phyloP scores from a whole-genome alignment of 2,797 vertebrate species.

The Tapirus indicus region DNA sequence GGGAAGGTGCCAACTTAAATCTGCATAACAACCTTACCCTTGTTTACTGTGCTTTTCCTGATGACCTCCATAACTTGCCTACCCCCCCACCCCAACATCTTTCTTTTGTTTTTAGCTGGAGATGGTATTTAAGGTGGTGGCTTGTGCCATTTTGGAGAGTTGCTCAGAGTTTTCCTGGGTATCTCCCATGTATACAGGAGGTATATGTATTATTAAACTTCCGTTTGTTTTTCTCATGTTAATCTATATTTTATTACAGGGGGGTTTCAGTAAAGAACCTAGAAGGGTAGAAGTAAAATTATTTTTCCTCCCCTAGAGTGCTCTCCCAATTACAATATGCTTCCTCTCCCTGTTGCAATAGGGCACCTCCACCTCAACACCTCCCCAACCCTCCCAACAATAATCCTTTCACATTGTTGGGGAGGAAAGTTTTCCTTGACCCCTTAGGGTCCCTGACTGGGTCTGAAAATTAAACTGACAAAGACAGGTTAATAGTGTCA shows the following conservation, averaged over 20 bases:
- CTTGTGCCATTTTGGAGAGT: not conserved
- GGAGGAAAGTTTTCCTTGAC: not conserved
- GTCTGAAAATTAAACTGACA: not conserved
- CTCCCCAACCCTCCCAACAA: not conserved
- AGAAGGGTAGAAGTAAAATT: not conserved
- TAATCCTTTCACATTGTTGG: not conserved
- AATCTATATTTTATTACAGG: not conserved
- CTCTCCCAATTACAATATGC: not conserved
- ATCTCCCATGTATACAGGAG: not conserved
- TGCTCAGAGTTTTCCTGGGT: not conserved
- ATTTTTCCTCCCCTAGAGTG: not conserved
- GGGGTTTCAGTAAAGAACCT: not conserved
- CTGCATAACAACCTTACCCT: not conserved
- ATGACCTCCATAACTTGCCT: not conserved
- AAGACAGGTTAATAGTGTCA: not conserved
- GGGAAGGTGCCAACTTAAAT: not conserved
- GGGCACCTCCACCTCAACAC: too few relatives aligned
- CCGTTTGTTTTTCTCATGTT: not conserved
- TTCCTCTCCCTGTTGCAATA: not conserved
- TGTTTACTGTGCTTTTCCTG: not conserved
- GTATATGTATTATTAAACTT: not conserved
- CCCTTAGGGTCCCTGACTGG: not conserved
- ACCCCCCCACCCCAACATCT: not conserved
- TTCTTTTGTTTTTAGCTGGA: not conserved
- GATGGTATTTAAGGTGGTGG: not conserved